A percentile compares a stretch with the other conserved stretches of the same genome.
Conservation (phyloP, 2,888 invertebrate genomes). For the Geotrupes spiniger region DNA sequence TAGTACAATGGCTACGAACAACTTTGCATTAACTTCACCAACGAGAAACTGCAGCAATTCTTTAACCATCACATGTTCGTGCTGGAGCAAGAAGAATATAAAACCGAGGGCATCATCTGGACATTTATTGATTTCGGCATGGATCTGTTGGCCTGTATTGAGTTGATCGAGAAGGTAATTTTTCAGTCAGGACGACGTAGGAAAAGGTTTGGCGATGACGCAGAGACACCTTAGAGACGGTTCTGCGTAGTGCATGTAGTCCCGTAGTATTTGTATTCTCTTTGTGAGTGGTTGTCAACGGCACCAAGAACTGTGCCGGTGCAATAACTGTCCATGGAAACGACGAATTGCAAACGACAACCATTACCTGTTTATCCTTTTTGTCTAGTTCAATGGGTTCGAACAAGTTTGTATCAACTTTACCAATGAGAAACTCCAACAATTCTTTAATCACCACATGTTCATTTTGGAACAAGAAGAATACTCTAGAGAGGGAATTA, state of each 20-base stretch:
- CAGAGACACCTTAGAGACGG: background rate
- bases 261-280: background rate
- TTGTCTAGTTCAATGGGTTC: slow-evolving; percentile 83
- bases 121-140: slow-evolving; percentile 96
- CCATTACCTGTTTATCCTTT: slow-evolving; percentile 4
- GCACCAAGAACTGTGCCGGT: background rate
- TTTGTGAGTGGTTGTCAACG: background rate
- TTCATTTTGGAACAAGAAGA: slow-evolving; percentile 97
- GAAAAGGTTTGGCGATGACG: background rate
- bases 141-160: slow-evolving; percentile 94
- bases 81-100: slow-evolving; percentile 95
- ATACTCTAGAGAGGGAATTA: slow-evolving; percentile 90
- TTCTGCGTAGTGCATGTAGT: too few species aligned
- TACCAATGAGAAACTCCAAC: slow-evolving; percentile 96
- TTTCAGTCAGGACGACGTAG: slow-evolving; percentile 21
- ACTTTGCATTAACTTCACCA: slow-evolving; percentile 98
- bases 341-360: background rate
- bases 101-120: slow-evolving; percentile 92
- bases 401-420: slow-evolving; percentile 99
- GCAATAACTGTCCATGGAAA: background rate
- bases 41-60: slow-evolving; percentile 96
- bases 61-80: slow-evolving; percentile 99
- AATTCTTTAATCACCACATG: slow-evolving; percentile 99
- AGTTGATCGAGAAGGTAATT: slow-evolving; percentile 90
- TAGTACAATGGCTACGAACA: slow-evolving; percentile 96